phyloP scores from a whole-genome alignment of 2,113 vertebrate species.

The Nothobranchius furzeri region DNA sequence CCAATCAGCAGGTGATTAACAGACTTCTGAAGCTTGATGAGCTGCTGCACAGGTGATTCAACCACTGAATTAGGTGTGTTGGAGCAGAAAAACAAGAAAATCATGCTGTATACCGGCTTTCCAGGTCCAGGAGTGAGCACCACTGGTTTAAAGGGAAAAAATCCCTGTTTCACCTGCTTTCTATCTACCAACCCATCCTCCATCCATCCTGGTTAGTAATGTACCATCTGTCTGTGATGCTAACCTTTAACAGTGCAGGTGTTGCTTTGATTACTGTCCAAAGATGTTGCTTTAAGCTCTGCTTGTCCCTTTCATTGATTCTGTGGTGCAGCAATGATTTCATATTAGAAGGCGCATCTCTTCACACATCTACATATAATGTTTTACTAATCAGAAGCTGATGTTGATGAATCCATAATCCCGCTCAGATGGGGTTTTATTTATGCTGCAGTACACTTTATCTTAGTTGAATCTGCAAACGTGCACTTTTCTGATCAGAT shows the following conservation, averaged over 20 bases:
- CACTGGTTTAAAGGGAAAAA: no score
- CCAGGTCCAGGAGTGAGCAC: no score
- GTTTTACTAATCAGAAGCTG: no score
- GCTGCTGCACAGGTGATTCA: no score
- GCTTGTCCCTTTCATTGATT: neutral
- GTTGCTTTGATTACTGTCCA: constrained; percentile 11
- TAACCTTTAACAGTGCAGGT: constrained; percentile 21
- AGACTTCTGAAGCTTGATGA: no score
- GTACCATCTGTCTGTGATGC: constrained; percentile 34
- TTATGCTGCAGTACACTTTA: neutral
- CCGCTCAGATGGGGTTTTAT: neutral
- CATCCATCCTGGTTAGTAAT: neutral
- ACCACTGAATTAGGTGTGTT: no score
- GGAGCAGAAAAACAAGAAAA: no score
- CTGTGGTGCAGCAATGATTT: neutral
- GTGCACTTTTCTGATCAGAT: constrained; percentile 1
- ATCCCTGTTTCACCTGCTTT: no score
- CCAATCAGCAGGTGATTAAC: no score
- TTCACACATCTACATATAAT: no score
- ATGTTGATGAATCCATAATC: neutral
- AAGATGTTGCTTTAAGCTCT: neutral
- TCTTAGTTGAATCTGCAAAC: neutral
- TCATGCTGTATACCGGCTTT: no score
- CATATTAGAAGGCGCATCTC: neutral
- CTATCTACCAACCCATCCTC: no score